These are phyloP conservation scores for Esox niger DNA, from an alignment of 2,113 vertebrate genomes.

Conservation along the genomic window DNA sequence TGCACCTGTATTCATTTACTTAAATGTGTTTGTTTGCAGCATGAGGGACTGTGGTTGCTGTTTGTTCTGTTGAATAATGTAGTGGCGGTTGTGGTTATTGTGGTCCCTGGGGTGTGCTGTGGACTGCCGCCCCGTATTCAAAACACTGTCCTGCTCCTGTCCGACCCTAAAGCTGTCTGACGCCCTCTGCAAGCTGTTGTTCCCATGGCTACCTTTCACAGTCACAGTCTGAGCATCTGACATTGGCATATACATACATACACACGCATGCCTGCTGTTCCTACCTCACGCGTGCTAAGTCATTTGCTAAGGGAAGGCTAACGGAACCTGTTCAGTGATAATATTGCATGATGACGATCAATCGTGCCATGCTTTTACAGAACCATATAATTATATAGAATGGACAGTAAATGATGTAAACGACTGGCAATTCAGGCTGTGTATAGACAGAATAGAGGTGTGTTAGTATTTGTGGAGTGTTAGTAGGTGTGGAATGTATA, in stretches of 20 bases:
- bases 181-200: constrained; percentile 72
- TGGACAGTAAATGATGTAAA: too few species aligned
- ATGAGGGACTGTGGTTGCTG: constrained; percentile 13
- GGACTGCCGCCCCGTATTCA: constrained; percentile 65
- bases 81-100: constrained; percentile 17
- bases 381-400: too few species aligned
- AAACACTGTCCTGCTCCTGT: constrained; percentile 67
- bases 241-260: constrained; percentile 72
- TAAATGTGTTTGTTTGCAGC: constrained; percentile 18
- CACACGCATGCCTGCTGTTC: constrained; percentile 17
- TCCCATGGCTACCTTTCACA: constrained; percentile 75
- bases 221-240: constrained; percentile 66
- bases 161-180: constrained; percentile 68
- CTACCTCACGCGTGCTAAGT: neutral
- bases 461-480: too few species aligned
- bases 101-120: constrained; percentile 71
- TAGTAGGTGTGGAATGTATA: constrained; percentile 58
- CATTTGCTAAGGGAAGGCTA: neutral
- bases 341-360: neutral
- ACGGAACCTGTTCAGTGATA: neutral
- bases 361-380: neutral
- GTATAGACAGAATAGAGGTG: neutral
- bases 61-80: constrained; percentile 35
- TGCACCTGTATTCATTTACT: constrained; percentile 8
- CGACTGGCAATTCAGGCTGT: neutral